A percentile compares a stretch with the other conserved stretches of the same genome.
Conservation (phyloP, 2,797 vertebrate genomes). For the Alcedo quadribrachys region DNA sequence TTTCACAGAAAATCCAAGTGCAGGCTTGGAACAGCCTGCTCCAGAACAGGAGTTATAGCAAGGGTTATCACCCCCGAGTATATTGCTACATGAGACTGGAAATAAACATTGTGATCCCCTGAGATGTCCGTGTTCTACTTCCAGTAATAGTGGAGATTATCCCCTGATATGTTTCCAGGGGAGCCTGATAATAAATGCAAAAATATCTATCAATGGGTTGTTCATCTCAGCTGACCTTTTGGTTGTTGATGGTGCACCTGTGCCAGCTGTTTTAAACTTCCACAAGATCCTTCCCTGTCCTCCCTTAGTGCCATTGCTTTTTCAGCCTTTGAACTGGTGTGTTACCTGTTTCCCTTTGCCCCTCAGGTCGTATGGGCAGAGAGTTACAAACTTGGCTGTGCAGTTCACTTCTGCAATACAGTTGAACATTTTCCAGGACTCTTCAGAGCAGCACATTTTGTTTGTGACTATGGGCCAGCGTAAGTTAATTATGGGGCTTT, state of each 20-base stretch:
- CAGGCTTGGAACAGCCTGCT: neutral
- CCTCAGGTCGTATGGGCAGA: slow-evolving; percentile 85
- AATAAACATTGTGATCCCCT: neutral
- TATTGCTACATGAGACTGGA: neutral
- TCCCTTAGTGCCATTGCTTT: neutral
- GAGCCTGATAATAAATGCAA: neutral
- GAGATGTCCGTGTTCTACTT: neutral
- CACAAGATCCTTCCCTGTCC: neutral
- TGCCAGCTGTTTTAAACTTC: neutral
- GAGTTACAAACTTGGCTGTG: slow-evolving; percentile 87
- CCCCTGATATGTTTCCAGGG: neutral
- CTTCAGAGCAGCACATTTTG: slow-evolving; percentile 70
- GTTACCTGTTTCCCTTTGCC: neutral
- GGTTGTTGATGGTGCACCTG: neutral
- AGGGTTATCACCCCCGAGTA: neutral
- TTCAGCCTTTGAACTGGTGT: neutral
- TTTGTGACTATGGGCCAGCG: slow-evolving; percentile 85
- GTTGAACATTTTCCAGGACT: slow-evolving; percentile 10
- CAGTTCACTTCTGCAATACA: slow-evolving; percentile 76
- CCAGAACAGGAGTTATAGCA: neutral
- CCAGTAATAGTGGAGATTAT: neutral
- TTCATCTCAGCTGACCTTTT: neutral
- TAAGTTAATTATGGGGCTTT: slow-evolving; percentile 70
- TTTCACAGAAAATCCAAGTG: neutral
- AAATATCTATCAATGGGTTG: neutral